Evolutionary conservation across 2,797 vertebrate species (phyloP), one percentile per base, ranked within the genome.

Genomic region (Acanthurus leucopareius): DNA sequence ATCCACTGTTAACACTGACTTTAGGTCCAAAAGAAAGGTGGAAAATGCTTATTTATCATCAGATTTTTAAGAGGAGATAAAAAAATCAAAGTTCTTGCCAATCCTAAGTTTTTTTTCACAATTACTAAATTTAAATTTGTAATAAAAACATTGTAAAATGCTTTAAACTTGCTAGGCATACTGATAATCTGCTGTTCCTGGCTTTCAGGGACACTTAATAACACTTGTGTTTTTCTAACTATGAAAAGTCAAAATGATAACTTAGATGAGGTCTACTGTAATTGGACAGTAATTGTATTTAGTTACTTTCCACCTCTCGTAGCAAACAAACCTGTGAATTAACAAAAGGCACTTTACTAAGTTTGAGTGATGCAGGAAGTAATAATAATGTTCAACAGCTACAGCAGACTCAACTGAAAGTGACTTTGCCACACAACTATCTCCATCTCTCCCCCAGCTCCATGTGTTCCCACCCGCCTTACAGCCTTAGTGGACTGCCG

Each of bases 391-490:
- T 7, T 28, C 8, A 32, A 10, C 35, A 35, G 2, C 19, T 48
- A 2, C 16, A 48, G 16, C 7, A 19, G 16, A 48, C 44, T 61
- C 6, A 52, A 45, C 14, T 54, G 14, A 74, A 35, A 64, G 22
- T 45, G 16, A 53, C 47, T 1, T 42, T 53, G 3, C 42, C 32
- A 11, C 17, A 2, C 25, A 25, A 47, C 58, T 10, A 5, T 57
- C 14, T 38, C 17, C 49, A 5, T 68, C 22, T 28, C 52, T 28
- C 70, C 62, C 20, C 57, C 76, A 96, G 96, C 92, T 74, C 95
- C 96, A 0, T 96, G 95, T 56, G 63, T 91, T 10, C 94, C 95
- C 28, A 92, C 85, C 25, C 69, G 85, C 38, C 66, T 94, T 38
- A 54, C 1, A 2, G 88, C 86, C 10, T 14, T 0, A 0, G 81